A percentile compares a stretch with the other conserved stretches of the same genome.
phyloP scores from a whole-genome alignment of 2,888 invertebrate species.

The Caenorhabditis angaria region DNA sequence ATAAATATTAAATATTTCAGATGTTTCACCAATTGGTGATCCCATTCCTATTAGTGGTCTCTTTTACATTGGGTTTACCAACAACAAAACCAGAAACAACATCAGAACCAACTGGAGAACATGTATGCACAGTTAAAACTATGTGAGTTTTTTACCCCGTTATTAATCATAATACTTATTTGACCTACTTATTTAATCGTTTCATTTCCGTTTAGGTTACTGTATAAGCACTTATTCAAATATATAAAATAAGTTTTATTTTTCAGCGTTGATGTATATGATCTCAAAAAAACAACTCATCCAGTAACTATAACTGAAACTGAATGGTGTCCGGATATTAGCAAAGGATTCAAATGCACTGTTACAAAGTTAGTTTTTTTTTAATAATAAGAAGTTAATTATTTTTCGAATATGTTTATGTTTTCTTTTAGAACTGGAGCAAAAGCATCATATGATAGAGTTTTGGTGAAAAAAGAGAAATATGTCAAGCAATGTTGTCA shows the following conservation, averaged over 20 bases:
- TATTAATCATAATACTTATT: not conserved
- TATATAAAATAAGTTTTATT: slow-evolving; percentile 1
- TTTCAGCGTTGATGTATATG: slow-evolving; percentile 54
- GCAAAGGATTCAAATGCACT: slow-evolving; percentile 60
- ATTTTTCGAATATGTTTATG: not conserved
- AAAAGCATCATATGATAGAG: slow-evolving; percentile 79
- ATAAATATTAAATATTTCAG: too few species aligned
- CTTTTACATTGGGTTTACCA: not conserved
- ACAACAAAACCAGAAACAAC: not conserved
- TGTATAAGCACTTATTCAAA: not conserved
- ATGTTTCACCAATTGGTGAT: not conserved
- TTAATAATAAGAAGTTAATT: not conserved
- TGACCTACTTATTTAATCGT: not conserved
- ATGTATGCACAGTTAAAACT: slow-evolving; percentile 54
- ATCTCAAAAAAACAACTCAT: slow-evolving; percentile 45
- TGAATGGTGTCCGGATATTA: slow-evolving; percentile 55
- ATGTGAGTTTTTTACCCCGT: slow-evolving; percentile 35
- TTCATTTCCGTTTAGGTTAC: not conserved
- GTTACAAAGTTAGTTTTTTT: slow-evolving; percentile 24
- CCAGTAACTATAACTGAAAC: slow-evolving; percentile 43
- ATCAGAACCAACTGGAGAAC: slow-evolving; percentile 46
- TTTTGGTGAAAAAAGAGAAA: slow-evolving; percentile 56
- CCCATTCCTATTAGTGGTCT: not conserved
- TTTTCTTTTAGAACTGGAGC: slow-evolving; percentile 51
- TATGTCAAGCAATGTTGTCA: slow-evolving; percentile 65